These are phyloP conservation scores for Cyprinus carpio DNA, from an alignment of 2,113 vertebrate genomes.

Conservation along the genomic window DNA sequence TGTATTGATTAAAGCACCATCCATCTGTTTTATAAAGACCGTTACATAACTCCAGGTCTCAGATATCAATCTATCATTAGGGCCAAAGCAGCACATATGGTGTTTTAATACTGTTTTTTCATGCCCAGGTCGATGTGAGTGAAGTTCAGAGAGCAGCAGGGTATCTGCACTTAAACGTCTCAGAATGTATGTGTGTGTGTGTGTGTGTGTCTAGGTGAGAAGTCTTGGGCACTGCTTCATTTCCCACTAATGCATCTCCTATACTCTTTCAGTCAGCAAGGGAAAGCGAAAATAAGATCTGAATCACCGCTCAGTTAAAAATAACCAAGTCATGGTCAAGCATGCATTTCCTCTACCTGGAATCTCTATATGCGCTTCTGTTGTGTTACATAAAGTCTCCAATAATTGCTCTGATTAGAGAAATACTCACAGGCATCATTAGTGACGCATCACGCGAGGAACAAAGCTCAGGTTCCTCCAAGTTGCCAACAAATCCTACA, in stretches of 20 bases:
- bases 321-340: conserved; percentile 33
- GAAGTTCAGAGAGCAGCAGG: conserved; percentile 36
- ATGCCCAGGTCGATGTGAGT: background rate
- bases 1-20: background rate
- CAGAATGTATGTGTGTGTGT: background rate
- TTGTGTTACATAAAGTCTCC: background rate
- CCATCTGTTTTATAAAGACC: conserved; percentile 8
- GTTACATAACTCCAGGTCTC: conserved; percentile 27
- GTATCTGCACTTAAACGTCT: conserved; percentile 24
- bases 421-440: conserved; percentile 2
- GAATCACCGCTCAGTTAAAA: conserved; percentile 50
- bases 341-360: background rate
- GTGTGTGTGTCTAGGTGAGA: conserved; percentile 33
- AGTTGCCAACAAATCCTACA: conserved; percentile 1
- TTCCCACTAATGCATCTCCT: conserved; percentile 41
- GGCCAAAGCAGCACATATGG: conserved; percentile 15
- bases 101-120: conserved; percentile 22
- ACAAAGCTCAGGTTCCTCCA: conserved; percentile 3
- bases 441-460: background rate
- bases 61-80: conserved; percentile 47
- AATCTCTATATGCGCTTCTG: background rate
- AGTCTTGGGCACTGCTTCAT: background rate
- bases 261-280: conserved; percentile 50
- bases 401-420: background rate
- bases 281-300: conserved; percentile 52